Evolutionary conservation across 1,140 invertebrate species (phyloP).

Genomic region (Asbolus verrucosus): DNA sequence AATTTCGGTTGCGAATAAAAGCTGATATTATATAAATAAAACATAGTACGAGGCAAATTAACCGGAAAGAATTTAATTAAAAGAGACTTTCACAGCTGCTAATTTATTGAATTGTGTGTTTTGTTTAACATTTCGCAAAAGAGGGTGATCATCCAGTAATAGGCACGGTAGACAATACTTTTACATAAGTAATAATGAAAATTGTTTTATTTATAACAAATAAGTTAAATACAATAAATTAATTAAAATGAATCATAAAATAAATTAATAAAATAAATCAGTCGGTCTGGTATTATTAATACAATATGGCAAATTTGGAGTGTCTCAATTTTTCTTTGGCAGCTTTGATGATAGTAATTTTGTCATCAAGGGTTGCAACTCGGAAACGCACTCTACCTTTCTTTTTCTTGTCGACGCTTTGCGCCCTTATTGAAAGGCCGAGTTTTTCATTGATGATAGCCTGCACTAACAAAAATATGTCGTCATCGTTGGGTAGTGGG

Average conservation of each 20-base stretch:
- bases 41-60: conserved; percentile 24
- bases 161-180: too few relatives aligned
- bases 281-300: conserved; percentile 21
- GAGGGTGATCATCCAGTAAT: too few relatives aligned
- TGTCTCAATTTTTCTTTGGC: conserved; percentile 32
- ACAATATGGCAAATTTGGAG: conserved; percentile 2
- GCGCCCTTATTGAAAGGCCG: neutral
- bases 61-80: conserved; percentile 38
- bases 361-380: conserved; percentile 24
- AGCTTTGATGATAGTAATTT: conserved; percentile 26
- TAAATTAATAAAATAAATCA: neutral
- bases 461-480: neutral
- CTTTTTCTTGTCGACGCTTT: conserved; percentile 3
- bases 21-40: conserved; percentile 28
- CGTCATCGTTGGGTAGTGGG: conserved; percentile 6
- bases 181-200: too few relatives aligned
- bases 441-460: conserved; percentile 36
- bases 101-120: conserved; percentile 37
- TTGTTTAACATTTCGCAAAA: conserved; percentile 26
- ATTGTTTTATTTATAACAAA: conserved; percentile 8
- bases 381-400: conserved; percentile 15
- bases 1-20: neutral
- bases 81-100: conserved; percentile 13
- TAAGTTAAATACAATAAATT: too few relatives aligned
- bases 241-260: too few relatives aligned